A percentile compares a stretch with the other conserved stretches of the same genome.
phyloP scores from a whole-genome alignment of 1,140 invertebrate species.

The Leucophenga varia region DNA sequence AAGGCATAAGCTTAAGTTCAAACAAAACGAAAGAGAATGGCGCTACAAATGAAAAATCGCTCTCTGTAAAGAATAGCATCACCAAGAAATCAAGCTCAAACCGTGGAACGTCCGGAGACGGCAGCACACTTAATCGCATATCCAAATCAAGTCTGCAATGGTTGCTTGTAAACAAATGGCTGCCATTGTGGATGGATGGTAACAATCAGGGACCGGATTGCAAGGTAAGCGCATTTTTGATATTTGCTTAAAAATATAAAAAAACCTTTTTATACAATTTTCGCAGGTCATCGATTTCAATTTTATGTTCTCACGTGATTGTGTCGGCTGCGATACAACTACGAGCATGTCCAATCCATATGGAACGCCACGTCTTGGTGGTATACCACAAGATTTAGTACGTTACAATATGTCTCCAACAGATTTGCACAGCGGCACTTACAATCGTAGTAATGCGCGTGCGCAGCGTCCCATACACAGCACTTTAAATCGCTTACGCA shows the following conservation, averaged over 20 bases:
- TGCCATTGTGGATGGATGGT: slow-evolving; percentile 63
- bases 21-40: slow-evolving; percentile 8
- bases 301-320: slow-evolving; percentile 56
- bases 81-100: slow-evolving; percentile 17
- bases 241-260: not conserved
- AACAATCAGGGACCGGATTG: slow-evolving; percentile 62
- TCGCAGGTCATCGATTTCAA: slow-evolving; percentile 61
- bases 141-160: slow-evolving; percentile 63
- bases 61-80: slow-evolving; percentile 9
- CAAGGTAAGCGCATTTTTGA: slow-evolving; percentile 40
- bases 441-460: slow-evolving; percentile 24
- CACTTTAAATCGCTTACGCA: slow-evolving; percentile 40
- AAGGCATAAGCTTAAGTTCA: slow-evolving; percentile 18
- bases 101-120: slow-evolving; percentile 25
- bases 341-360: slow-evolving; percentile 48
- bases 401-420: slow-evolving; percentile 41
- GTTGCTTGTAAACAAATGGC: slow-evolving; percentile 62
- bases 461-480: slow-evolving; percentile 36
- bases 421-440: slow-evolving; percentile 13
- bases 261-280: not conserved
- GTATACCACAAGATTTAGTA: slow-evolving; percentile 46
- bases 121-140: slow-evolving; percentile 56
- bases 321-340: slow-evolving; percentile 45
- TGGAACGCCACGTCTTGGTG: slow-evolving; percentile 40
- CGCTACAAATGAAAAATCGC: slow-evolving; percentile 28